phyloP scores from a whole-genome alignment of 30 jellyfish, hydroid and myxozoan genomes.

The Aurelia aurita complex sp. Pacific region DNA sequence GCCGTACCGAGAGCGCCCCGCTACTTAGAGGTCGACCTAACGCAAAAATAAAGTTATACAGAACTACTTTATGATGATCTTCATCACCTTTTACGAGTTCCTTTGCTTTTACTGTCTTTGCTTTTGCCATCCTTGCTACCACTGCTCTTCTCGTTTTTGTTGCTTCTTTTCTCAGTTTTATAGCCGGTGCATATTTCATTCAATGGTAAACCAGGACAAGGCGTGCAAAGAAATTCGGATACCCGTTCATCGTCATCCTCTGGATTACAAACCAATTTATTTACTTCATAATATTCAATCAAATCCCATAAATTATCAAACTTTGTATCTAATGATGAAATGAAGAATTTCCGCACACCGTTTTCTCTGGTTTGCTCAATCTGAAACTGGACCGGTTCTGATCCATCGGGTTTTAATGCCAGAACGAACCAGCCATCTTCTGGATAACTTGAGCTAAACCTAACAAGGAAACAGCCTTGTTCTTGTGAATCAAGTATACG shows the following conservation, averaged over 20 bases:
- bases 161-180: conserved; percentile 16
- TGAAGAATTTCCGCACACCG: not conserved
- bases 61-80: too few species aligned
- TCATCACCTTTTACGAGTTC: not conserved
- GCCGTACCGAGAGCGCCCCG: too few species aligned
- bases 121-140: conserved; percentile 1
- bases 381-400: conserved; percentile 40
- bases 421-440: conserved; percentile 48
- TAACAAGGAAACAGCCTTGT: conserved; percentile 41
- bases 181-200: conserved; percentile 51
- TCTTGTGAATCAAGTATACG: not conserved
- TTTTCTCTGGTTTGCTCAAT: conserved; percentile 32
- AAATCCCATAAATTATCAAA: conserved; percentile 33
- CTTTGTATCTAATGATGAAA: not conserved
- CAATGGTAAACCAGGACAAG: conserved; percentile 54
- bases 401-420: conserved; percentile 24
- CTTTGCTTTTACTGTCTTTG: not conserved
- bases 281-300: conserved; percentile 15
- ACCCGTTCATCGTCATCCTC: conserved; percentile 19
- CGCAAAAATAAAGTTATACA: too few species aligned
- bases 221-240: conserved; percentile 6
- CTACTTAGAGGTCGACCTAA: too few species aligned
- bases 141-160: too few species aligned
- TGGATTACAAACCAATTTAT: not conserved
- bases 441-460: conserved; percentile 48